Evolutionary conservation across 1,140 invertebrate genomes (phyloP), one percentile per base, ranked within the genome.

Genomic region (Subanguina moxae): DNA sequence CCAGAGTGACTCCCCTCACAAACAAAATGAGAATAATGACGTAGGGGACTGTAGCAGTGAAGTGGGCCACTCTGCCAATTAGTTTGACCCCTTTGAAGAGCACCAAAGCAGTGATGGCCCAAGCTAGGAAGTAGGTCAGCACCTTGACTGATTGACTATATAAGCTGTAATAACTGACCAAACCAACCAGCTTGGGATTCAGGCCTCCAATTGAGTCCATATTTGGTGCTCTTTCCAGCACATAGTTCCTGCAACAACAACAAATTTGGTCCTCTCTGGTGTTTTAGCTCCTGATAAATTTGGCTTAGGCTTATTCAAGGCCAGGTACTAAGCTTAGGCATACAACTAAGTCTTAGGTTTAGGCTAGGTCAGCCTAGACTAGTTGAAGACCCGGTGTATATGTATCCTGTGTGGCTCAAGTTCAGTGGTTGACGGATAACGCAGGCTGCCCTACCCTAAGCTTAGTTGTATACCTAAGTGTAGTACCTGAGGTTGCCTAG

Each of bases 1-100:
- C 73, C 21, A 73, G 45, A 43, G 70, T 72, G 1, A 72, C 45
- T 13, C 66, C 59, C 23, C 75, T 46, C 48, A 77, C 57, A 68
- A 75, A 75, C 5, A 75, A 45, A 57, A 75, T 74, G 9, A 59
- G 27, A 42, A 75, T 68, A n/a, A 76, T 72, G 13, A 71, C 57
- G 46, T 71, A 71, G n/a, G 69, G 69, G 1, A 57, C 62, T 19
- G 69, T 71, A 7, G 58, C 67, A 19, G 69, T 71, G 21, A 71
- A 45, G 30, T 45, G 63, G 15, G 69, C 69, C 32, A 77, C 65
- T 32, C 68, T 71, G 17, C 73, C 73, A 57, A 75, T 75, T 17
- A 77, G 21, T 59, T 75, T 75, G 15, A 77, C 75, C 25, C 73
- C 73, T 28, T 66, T 58, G 30, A 59, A 67, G 13, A 75, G 32